Conservation (phyloP, 1,140 invertebrate species). For the Bombus fervidus region DNA sequence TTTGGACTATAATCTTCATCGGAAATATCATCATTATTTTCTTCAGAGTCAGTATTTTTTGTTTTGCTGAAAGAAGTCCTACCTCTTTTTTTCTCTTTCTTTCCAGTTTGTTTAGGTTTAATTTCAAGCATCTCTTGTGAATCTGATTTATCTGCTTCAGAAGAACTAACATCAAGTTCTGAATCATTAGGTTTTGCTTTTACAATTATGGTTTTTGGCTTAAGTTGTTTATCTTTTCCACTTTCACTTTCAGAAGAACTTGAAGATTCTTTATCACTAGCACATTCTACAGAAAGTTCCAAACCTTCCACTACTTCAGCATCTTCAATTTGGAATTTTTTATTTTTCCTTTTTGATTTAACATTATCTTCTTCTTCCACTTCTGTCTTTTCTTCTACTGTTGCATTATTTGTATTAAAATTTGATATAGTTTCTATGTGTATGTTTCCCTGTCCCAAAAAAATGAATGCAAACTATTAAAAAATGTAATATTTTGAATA, state of each 20-base stretch:
- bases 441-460: slow-evolving; percentile 7
- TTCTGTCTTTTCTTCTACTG: not conserved
- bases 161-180: slow-evolving; percentile 76
- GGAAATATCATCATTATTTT: slow-evolving; percentile 68
- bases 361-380: not conserved
- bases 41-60: slow-evolving; percentile 68
- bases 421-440: not conserved
- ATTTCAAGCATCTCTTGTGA: slow-evolving; percentile 30
- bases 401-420: not conserved
- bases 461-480: not conserved
- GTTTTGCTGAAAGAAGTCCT: slow-evolving; percentile 66
- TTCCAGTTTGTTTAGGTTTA: slow-evolving; percentile 46
- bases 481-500: not conserved
- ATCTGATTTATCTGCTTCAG: slow-evolving; percentile 70
- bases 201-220: slow-evolving; percentile 77
- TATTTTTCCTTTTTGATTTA: slow-evolving; percentile 9
- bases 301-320: slow-evolving; percentile 75
- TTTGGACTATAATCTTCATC: slow-evolving; percentile 76
- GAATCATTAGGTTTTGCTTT: slow-evolving; percentile 77
- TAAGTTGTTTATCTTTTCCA: slow-evolving; percentile 64
- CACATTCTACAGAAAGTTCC: slow-evolving; percentile 79
- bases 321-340: not conserved
- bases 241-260: slow-evolving; percentile 72
- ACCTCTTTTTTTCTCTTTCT: slow-evolving; percentile 57
- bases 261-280: slow-evolving; percentile 77